A percentile compares a stretch with the other conserved stretches of the same genome.
These are phyloP conservation scores for Gasteruption jaculator DNA, from an alignment of 2,888 invertebrate genomes.

Conservation along the genomic window DNA sequence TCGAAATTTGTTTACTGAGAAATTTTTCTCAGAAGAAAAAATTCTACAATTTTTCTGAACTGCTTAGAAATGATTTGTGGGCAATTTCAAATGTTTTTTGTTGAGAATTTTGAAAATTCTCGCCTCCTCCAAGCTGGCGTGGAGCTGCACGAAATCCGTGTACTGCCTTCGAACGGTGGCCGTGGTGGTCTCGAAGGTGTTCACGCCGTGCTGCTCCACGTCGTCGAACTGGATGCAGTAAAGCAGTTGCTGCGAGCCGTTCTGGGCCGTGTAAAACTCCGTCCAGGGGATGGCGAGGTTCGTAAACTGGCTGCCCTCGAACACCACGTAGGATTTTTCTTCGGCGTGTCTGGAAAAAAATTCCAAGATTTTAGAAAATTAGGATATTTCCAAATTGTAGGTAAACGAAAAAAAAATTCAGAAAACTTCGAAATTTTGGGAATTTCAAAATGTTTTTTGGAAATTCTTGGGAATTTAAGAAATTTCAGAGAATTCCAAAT, in stretches of 20 bases:
- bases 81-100: background rate
- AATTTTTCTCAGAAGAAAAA: no score
- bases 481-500: no score
- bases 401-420: slow-evolving; percentile 1
- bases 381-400: background rate
- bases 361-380: background rate
- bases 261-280: slow-evolving; percentile 42
- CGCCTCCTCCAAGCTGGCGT: slow-evolving; percentile 40
- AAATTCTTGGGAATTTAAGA: slow-evolving; percentile 3
- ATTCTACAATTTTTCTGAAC: no score
- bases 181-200: slow-evolving; percentile 43
- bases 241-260: slow-evolving; percentile 44
- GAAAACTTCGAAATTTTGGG: background rate
- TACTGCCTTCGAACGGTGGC: slow-evolving; percentile 44
- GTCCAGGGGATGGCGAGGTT: slow-evolving; percentile 44
- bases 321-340: slow-evolving; percentile 41
- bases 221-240: slow-evolving; percentile 48
- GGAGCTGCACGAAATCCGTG: slow-evolving; percentile 41
- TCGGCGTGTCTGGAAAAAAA: slow-evolving; percentile 34
- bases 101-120: background rate
- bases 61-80: background rate
- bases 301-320: slow-evolving; percentile 40
- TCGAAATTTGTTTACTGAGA: no score
- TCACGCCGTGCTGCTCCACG: slow-evolving; percentile 42
- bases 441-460: background rate